Percentiles rank a stretch among this genome's conserved stretches.
These are phyloP conservation scores for Polyodon spathula DNA, from an alignment of 2,113 vertebrate genomes.

Conservation along the genomic window DNA sequence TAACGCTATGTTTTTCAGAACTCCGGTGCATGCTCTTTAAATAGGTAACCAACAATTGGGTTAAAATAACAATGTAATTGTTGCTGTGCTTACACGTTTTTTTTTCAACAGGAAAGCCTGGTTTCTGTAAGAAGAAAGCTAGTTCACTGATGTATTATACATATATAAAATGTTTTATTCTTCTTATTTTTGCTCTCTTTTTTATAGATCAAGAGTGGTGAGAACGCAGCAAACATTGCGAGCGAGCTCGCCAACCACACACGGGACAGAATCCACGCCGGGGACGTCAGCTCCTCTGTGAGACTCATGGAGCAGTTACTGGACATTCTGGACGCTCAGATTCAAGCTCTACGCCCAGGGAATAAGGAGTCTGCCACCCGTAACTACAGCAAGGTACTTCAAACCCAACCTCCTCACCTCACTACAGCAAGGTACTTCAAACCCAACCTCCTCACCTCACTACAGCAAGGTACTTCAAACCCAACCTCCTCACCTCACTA, in stretches of 20 bases:
- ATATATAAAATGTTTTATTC: too few relatives aligned
- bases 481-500: too few relatives aligned
- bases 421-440: conserved; percentile 78
- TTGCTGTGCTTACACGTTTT: too few relatives aligned
- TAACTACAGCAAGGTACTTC: conserved; percentile 83
- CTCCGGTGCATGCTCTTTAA: too few relatives aligned
- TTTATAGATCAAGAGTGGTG: conserved; percentile 84
- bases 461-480: conserved; percentile 78
- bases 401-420: too few relatives aligned
- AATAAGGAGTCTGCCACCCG: conserved; percentile 79
- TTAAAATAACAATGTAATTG: too few relatives aligned
- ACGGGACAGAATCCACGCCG: conserved; percentile 79
- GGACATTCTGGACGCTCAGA: conserved; percentile 86
- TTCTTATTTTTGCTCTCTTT: too few relatives aligned
- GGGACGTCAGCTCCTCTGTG: conserved; percentile 85
- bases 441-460: conserved; percentile 35
- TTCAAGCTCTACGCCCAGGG: conserved; percentile 79
- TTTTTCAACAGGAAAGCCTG: too few relatives aligned
- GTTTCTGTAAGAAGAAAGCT: too few relatives aligned
- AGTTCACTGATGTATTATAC: too few relatives aligned
- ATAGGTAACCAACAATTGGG: too few relatives aligned
- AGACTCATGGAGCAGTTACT: conserved; percentile 84
- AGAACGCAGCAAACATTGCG: conserved; percentile 88
- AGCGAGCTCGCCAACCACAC: conserved; percentile 83
- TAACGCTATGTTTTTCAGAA: too few relatives aligned